Conservation (phyloP, 2,797 vertebrate species). For the Gallinago nigripennis region DNA sequence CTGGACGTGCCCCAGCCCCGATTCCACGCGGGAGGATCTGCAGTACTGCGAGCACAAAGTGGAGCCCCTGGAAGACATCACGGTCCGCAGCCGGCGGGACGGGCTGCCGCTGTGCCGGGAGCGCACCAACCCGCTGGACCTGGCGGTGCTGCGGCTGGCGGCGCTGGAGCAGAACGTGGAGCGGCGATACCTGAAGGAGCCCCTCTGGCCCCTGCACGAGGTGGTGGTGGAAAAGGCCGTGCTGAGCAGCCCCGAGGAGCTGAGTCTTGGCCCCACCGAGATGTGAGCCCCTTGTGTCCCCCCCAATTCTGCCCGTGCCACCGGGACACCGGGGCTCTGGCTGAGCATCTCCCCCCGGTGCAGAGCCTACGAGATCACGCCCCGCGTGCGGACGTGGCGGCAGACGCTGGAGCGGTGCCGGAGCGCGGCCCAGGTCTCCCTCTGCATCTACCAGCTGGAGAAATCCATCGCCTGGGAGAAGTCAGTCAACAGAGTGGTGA, state of each 20-base stretch:
- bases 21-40: constrained; percentile 89
- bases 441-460: constrained; percentile 92
- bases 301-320: fast-evolving
- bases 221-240: constrained; percentile 87
- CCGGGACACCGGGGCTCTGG: fast-evolving
- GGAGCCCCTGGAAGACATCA: constrained; percentile 89
- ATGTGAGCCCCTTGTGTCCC: constrained; percentile 66
- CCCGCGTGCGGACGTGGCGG: constrained; percentile 89
- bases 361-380: constrained; percentile 90
- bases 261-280: constrained; percentile 55
- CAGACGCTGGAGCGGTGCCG: constrained; percentile 91
- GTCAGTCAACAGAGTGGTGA: constrained; percentile 93
- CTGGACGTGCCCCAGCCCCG: constrained; percentile 87
- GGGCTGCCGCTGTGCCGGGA: constrained; percentile 84
- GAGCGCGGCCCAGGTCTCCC: constrained; percentile 89
- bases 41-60: constrained; percentile 89
- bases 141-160: constrained; percentile 88
- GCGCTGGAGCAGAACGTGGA: constrained; percentile 93
- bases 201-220: constrained; percentile 90
- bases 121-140: constrained; percentile 87
- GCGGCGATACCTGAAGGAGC: constrained; percentile 92
- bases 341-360: not conserved
- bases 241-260: constrained; percentile 55
- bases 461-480: constrained; percentile 95
- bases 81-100: constrained; percentile 86